Conservation (phyloP, 2,888 invertebrate genomes). For the Chalcosyrphus nemorum region DNA sequence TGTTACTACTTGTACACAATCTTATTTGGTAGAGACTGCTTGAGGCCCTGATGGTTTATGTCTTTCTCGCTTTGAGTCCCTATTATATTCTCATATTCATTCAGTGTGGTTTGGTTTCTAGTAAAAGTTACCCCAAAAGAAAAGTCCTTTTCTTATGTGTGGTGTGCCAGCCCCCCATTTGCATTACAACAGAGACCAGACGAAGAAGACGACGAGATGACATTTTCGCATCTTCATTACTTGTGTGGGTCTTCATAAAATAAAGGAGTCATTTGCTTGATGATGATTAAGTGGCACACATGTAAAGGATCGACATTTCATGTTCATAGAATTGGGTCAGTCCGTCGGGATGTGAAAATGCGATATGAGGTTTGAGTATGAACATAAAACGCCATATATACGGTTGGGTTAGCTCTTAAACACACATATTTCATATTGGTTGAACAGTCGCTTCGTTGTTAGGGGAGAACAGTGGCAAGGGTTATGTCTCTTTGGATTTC, state of each 20-base stretch:
- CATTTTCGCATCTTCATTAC: constrained; percentile 60
- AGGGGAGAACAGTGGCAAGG: background rate
- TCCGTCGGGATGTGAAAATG: constrained; percentile 38
- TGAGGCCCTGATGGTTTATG: background rate
- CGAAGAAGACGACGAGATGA: constrained; percentile 25
- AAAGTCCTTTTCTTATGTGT: constrained; percentile 7
- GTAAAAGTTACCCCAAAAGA: background rate
- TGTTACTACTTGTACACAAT: background rate
- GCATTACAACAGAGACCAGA: background rate
- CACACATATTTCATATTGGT: constrained; percentile 27
- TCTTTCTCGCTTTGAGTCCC: constrained; percentile 18
- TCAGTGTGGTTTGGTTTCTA: constrained; percentile 25
- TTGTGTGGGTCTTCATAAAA: constrained; percentile 48
- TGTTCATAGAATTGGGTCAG: constrained; percentile 55
- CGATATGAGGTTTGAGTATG: constrained; percentile 17
- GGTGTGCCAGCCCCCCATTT: constrained; percentile 19
- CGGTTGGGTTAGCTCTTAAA: constrained; percentile 23
- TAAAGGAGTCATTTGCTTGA: constrained; percentile 57
- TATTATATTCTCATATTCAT: constrained; percentile 28
- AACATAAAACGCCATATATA: constrained; percentile 36
- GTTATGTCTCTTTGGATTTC: background rate
- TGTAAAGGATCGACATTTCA: constrained; percentile 41
- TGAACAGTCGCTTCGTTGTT: background rate
- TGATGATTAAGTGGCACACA: constrained; percentile 46
- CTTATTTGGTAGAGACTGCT: background rate